phyloP scores from a whole-genome alignment of 2,888 invertebrate genomes.

The Morpho deidamia region DNA sequence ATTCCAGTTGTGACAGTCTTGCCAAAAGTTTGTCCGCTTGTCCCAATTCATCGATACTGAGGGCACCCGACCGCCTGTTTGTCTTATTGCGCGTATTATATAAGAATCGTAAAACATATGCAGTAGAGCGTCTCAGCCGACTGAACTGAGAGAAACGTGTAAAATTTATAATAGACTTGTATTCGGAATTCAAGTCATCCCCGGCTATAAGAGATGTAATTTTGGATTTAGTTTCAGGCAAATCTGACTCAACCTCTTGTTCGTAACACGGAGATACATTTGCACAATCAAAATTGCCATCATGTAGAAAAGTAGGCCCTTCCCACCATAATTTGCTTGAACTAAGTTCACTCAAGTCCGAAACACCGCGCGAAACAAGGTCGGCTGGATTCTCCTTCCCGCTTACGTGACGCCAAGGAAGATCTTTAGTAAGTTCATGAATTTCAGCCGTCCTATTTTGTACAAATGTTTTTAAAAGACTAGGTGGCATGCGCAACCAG shows the following conservation, averaged over 20 bases:
- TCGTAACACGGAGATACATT: not conserved
- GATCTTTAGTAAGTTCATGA: conserved; percentile 17
- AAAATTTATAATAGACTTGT: conserved; percentile 6
- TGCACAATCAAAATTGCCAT: not conserved
- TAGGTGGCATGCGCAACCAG: conserved; percentile 26
- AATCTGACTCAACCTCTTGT: not conserved
- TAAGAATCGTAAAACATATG: conserved; percentile 13
- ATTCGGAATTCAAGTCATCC: no score
- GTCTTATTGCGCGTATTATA: conserved; percentile 8
- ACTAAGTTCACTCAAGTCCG: not conserved
- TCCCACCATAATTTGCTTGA: conserved; percentile 12
- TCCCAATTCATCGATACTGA: conserved; percentile 12
- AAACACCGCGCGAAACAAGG: conserved; percentile 3
- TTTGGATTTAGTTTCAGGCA: conserved; percentile 9
- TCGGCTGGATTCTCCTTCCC: conserved; percentile 1
- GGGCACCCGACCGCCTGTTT: conserved; percentile 1
- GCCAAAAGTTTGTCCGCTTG: not conserved
- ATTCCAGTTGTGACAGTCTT: conserved; percentile 4
- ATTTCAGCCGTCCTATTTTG: conserved; percentile 22
- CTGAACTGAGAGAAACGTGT: conserved; percentile 14
- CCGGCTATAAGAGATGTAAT: no score
- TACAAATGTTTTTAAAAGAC: conserved; percentile 15
- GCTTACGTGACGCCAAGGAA: not conserved
- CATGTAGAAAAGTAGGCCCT: conserved; percentile 5
- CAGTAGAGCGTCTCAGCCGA: conserved; percentile 8